Percentiles rank a stretch among this genome's conserved stretches.
These are phyloP conservation scores for Aspidoscelis tigris DNA, from an alignment of 2,113 vertebrate species.

Conservation along the genomic window DNA sequence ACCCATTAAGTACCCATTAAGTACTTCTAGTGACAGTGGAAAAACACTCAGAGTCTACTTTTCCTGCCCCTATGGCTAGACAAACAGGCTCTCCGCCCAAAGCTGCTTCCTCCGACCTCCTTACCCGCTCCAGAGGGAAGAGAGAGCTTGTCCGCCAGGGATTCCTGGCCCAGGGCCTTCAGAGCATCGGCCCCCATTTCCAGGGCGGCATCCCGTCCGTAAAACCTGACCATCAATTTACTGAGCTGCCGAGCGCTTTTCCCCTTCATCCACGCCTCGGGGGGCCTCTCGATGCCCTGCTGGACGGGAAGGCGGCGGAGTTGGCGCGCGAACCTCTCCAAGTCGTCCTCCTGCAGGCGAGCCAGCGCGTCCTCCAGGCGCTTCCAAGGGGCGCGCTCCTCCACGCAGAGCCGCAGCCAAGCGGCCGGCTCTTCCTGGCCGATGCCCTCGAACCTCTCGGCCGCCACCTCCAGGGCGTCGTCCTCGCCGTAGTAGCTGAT, in stretches of 20 bases:
- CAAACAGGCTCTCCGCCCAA: not conserved
- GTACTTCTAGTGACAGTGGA: too few species aligned
- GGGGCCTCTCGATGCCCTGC: not conserved
- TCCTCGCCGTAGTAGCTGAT: too few species aligned
- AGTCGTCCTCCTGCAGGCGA: not conserved
- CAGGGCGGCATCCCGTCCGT: not conserved
- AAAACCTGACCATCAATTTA: not conserved
- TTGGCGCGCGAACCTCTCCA: not conserved
- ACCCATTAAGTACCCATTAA: too few species aligned
- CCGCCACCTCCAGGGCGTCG: too few species aligned
- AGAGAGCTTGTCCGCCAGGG: not conserved
- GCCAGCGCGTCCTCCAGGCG: not conserved
- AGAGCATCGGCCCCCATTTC: not conserved
- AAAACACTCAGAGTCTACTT: too few species aligned
- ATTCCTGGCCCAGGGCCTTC: not conserved
- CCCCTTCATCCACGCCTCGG: not conserved
- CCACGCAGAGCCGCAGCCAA: not conserved
- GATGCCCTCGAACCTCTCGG: too few species aligned
- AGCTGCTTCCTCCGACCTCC: not conserved
- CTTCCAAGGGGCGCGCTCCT: not conserved
- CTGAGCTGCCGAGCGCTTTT: not conserved
- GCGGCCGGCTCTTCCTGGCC: too few species aligned
- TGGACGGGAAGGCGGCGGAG: not conserved
- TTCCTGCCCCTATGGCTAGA: too few species aligned
- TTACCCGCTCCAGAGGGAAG: not conserved